Percentiles rank a stretch among this genome's conserved stretches.
phyloP scores from a whole-genome alignment of 2,113 vertebrate species.

The Proteles cristata region DNA sequence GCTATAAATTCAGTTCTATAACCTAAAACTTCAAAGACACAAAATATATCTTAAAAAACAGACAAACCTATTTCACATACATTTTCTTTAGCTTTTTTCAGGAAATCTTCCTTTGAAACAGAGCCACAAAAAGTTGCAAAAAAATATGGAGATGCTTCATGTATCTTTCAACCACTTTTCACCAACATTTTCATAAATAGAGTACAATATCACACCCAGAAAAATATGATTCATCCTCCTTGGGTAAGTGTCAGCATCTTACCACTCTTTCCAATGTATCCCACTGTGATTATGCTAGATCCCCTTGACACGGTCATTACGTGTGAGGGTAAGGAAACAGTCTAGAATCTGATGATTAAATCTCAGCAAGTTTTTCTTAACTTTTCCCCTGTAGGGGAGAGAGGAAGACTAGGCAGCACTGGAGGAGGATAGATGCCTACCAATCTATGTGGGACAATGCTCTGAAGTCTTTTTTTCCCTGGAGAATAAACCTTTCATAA shows the following conservation, averaged over 20 bases:
- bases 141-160: background rate
- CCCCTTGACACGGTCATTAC: background rate
- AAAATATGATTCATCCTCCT: background rate
- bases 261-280: background rate
- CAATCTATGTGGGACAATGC: background rate
- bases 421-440: background rate
- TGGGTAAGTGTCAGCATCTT: background rate
- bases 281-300: background rate
- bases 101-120: background rate
- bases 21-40: background rate
- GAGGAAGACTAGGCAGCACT: background rate
- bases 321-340: background rate
- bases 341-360: background rate
- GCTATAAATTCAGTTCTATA: background rate
- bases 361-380: background rate
- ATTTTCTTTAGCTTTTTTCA: background rate
- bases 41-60: background rate
- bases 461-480: background rate
- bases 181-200: background rate
- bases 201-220: background rate
- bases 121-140: background rate
- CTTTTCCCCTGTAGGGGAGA: background rate
- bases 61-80: background rate
- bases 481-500: background rate
- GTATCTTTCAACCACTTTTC: background rate